These are phyloP conservation scores for Camponotus vicinus DNA, from an alignment of 1,140 invertebrate species.

Conservation along the genomic window DNA sequence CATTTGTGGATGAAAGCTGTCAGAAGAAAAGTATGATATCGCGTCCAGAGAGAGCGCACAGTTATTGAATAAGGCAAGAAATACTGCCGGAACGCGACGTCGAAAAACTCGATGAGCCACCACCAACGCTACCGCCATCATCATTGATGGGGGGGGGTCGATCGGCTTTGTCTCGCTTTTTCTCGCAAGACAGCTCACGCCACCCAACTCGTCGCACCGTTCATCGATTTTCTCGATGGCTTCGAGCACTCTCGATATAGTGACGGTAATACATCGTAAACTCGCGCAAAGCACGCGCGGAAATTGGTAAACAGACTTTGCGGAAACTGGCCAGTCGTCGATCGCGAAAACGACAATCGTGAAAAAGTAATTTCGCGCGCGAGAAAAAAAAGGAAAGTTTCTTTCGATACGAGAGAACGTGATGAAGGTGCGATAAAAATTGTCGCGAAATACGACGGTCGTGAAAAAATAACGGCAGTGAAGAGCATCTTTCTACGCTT, in stretches of 20 bases:
- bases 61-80: conserved; percentile 45
- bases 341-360: neutral
- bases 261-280: conserved; percentile 36
- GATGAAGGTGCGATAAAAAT: neutral
- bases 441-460: neutral
- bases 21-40: neutral
- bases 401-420: neutral
- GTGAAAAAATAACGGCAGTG: neutral
- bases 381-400: neutral
- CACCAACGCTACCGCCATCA: neutral
- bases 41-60: neutral
- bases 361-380: conserved; percentile 25
- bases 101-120: conserved; percentile 56
- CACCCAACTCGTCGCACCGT: neutral
- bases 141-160: conserved; percentile 15
- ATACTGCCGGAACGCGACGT: conserved; percentile 41
- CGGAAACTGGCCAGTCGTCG: neutral
- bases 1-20: conserved; percentile 6
- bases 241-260: conserved; percentile 26
- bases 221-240: conserved; percentile 42
- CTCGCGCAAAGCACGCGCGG: conserved; percentile 6
- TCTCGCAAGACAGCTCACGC: conserved; percentile 38
- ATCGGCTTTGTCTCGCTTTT: conserved; percentile 40
- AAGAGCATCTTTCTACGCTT: neutral
- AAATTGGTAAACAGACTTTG: conserved; percentile 53